Evolutionary conservation across 1,140 invertebrate species (phyloP).

Genomic region (Mamestra configurata): DNA sequence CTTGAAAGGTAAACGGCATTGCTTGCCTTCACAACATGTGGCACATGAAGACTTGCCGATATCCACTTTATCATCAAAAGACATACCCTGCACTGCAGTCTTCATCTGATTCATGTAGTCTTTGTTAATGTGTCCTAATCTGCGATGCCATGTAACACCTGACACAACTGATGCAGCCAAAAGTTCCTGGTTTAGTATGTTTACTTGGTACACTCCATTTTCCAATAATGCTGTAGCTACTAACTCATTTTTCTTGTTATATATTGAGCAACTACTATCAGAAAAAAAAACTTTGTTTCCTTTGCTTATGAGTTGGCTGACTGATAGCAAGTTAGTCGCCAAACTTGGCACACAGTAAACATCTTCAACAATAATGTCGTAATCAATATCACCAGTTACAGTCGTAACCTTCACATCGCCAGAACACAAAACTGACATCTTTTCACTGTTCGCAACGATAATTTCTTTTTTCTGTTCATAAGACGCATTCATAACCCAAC

Average conservation of each 20-base stretch:
- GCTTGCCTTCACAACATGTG: slow-evolving; percentile 39
- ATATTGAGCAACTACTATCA: slow-evolving; percentile 12
- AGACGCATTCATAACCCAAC: no score
- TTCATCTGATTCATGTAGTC: slow-evolving; percentile 31
- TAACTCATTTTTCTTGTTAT: slow-evolving; percentile 21
- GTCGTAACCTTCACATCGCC: no score
- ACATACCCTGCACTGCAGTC: slow-evolving; percentile 29
- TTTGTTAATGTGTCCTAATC: slow-evolving; percentile 46
- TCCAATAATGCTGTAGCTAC: slow-evolving; percentile 26
- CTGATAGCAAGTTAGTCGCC: slow-evolving; percentile 40
- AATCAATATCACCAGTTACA: no score
- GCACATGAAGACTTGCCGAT: slow-evolving; percentile 25
- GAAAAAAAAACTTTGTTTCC: slow-evolving; percentile 40
- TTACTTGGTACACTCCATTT: slow-evolving; percentile 42
- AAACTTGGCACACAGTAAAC: slow-evolving; percentile 30
- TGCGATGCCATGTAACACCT: slow-evolving; percentile 40
- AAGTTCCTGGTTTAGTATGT: not conserved
- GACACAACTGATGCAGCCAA: slow-evolving; percentile 20
- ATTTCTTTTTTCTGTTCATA: no score
- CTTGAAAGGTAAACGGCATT: slow-evolving; percentile 33
- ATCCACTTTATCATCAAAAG: slow-evolving; percentile 18
- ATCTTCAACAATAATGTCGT: slow-evolving; percentile 33
- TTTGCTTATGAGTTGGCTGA: slow-evolving; percentile 43
- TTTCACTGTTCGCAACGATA: no score
- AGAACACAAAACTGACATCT: no score